Base-by-base conservation (phyloP, 2,797 vertebrate genomes). In the Argyrosomus regius region DNA sequence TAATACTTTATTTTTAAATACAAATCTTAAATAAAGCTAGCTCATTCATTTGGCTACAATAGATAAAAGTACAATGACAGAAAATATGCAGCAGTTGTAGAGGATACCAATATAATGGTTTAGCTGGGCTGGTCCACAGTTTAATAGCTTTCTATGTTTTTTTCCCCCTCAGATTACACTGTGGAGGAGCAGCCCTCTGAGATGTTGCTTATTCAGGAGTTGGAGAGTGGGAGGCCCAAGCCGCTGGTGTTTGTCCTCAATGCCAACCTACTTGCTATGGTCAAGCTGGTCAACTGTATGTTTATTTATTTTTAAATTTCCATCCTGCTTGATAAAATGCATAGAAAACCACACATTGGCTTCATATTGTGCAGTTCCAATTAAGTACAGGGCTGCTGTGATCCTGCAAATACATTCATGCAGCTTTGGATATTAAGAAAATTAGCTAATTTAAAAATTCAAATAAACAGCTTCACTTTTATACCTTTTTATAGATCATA, bases 161-260 rank as follows among this genome's bases (percentile, higher is more conserved):
- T 14, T 6, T 13, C 16, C 4, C 48, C 20, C 45, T 78, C 80
- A 99, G 98, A 99, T 90, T 99, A 99, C 87, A 97, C 98, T 5
- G 98, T 99, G 90, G 98, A 99, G 92, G 98, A 99, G 92, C 97
- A 96, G 82, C 97, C 98, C 54, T 98, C 98, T 18, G 98, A 98
- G 93, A 97, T 95, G 80, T 95, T 97, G 48, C 96, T 99, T 22
- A 97, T 99, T 89, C 97, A 98, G 90, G 98, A 99, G 83, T 80
- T 99, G 93, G 98, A 99, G 85, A 97, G 97, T 56, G 96, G 97
- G 78, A 95, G 97, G 58, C 96, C 97, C 48, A 98, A 97, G 66
- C 97, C 98, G 41, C 94, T 99, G 87, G 98, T 99, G 53, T 99
- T 99, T 93, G 98, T 99, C 89, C 96, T 99, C 91, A 99, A 99